A percentile compares a stretch with the other conserved stretches of the same genome.
Conservation (phyloP, 2,113 vertebrate species). For the Antennarius striatus region DNA sequence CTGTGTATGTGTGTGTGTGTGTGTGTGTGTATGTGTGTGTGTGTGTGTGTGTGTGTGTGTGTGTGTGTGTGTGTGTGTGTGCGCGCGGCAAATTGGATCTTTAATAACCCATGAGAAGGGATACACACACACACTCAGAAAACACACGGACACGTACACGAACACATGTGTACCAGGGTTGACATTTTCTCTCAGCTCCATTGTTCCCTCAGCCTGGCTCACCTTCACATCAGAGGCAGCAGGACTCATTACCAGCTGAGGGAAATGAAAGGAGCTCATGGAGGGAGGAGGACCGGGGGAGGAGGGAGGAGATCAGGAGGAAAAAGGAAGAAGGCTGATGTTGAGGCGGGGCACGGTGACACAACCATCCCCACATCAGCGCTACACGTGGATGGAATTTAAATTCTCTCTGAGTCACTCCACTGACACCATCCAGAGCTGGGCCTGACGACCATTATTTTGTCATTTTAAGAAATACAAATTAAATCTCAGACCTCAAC, state of each 20-base stretch:
- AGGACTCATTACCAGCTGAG: conserved; percentile 77
- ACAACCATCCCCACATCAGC: conserved; percentile 15
- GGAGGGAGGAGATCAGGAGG: conserved; percentile 47
- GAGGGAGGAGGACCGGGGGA: conserved; percentile 49
- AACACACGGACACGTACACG: conserved; percentile 18
- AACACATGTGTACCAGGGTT: conserved; percentile 36
- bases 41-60: conserved; percentile 8
- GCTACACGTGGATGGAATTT: conserved; percentile 35
- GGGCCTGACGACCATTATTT: conserved; percentile 14
- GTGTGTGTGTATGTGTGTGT: conserved; percentile 5
- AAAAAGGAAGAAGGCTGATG: conserved; percentile 57
- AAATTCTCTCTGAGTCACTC: conserved; percentile 25
- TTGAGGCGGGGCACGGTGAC: conserved; percentile 46
- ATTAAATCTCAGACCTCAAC: conserved; percentile 27
- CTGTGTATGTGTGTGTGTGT: background rate
- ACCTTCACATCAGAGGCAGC: conserved; percentile 79
- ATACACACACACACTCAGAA: background rate
- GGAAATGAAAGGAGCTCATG: conserved; percentile 70
- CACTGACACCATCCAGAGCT: conserved; percentile 18
- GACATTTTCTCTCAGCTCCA: conserved; percentile 78
- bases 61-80: conserved; percentile 29
- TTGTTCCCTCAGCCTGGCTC: conserved; percentile 75
- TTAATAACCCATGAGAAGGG: conserved; percentile 70
- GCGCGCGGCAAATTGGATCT: conserved; percentile 53
- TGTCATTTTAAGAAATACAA: conserved; percentile 20